These are phyloP conservation scores for Ondatra zibethicus DNA, from an alignment of 2,113 vertebrate genomes.

Conservation along the genomic window DNA sequence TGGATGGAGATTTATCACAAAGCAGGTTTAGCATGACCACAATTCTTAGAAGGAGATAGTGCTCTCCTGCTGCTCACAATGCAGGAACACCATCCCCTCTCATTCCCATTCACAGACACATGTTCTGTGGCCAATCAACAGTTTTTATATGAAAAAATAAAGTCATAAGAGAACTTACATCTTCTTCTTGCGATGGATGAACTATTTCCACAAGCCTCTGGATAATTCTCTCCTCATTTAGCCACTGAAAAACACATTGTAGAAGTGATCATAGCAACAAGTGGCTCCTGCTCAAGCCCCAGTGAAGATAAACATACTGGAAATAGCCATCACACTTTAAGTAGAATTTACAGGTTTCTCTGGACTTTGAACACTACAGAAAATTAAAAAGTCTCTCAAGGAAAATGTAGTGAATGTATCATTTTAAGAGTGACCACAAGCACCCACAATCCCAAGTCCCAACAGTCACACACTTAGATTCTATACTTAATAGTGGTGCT, in stretches of 20 bases:
- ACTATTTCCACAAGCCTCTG: constrained; percentile 98
- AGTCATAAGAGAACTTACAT: constrained; percentile 90
- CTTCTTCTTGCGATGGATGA: constrained; percentile 97
- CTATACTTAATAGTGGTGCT: neutral
- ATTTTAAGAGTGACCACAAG: constrained; percentile 32
- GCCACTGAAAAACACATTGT: constrained; percentile 91
- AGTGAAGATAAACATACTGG: constrained; percentile 57
- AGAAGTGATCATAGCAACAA: constrained; percentile 70
- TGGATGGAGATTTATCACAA: neutral
- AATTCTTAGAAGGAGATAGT: neutral
- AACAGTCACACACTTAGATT: neutral
- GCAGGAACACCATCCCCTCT: neutral
- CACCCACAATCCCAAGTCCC: neutral
- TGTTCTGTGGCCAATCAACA: neutral
- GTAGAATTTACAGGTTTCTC: constrained; percentile 65
- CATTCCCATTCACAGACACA: neutral
- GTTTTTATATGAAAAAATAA: neutral
- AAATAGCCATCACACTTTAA: constrained; percentile 69
- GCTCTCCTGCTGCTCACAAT: neutral
- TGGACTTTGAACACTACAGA: constrained; percentile 70
- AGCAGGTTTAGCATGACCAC: neutral
- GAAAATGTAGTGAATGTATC: constrained; percentile 57
- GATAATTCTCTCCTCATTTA: constrained; percentile 98
- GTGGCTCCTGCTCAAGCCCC: constrained; percentile 62
- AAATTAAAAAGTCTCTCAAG: constrained; percentile 70